These are phyloP conservation scores for Autographa pulchrina DNA, from an alignment of 2,888 invertebrate genomes.

Conservation along the genomic window DNA sequence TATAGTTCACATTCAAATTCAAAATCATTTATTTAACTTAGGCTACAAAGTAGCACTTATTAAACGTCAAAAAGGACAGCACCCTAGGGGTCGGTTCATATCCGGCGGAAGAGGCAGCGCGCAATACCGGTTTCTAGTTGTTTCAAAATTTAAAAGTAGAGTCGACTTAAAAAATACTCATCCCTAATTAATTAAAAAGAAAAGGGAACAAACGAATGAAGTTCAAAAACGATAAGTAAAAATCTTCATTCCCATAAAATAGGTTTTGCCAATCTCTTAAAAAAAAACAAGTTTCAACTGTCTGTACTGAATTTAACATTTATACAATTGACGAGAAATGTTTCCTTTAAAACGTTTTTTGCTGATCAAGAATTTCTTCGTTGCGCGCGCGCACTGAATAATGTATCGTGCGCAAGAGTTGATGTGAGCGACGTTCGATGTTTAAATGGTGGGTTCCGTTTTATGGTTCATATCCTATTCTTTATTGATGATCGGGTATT, in stretches of 20 bases:
- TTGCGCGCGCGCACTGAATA: constrained; percentile 58
- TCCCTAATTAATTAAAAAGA: not conserved
- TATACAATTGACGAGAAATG: constrained; percentile 60
- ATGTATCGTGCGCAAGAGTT: constrained; percentile 58
- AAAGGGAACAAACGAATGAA: not conserved
- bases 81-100: too few species aligned
- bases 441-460: constrained; percentile 55
- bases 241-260: constrained; percentile 41
- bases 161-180: too few species aligned
- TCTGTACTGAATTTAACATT: constrained; percentile 50
- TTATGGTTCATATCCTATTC: constrained; percentile 28
- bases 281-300: constrained; percentile 33
- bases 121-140: too few species aligned
- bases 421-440: constrained; percentile 43
- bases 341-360: constrained; percentile 56
- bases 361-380: constrained; percentile 59
- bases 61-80: too few species aligned
- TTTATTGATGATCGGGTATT: constrained; percentile 31
- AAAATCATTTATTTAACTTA: too few species aligned
- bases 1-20: too few species aligned
- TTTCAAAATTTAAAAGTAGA: too few species aligned
- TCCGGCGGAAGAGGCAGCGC: too few species aligned
- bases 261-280: constrained; percentile 20
- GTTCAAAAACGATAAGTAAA: not conserved
- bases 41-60: too few species aligned